Conservation (phyloP, 1,140 invertebrate species). For the Pomacea maculata region DNA sequence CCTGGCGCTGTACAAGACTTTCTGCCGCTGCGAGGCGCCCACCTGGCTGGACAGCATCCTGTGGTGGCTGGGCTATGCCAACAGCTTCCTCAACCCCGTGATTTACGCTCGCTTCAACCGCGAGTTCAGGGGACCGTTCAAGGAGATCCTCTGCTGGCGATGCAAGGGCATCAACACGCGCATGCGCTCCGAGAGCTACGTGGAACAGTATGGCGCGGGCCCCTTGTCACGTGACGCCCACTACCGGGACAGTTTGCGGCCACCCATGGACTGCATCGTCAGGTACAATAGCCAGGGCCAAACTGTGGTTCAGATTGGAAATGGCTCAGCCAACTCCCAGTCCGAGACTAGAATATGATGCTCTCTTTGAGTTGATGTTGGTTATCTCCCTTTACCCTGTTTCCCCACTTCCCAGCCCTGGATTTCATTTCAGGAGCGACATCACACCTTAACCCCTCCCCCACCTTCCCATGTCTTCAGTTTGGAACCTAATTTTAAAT, state of each 20-base stretch:
- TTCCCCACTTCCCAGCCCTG: background rate
- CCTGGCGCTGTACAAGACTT: slow-evolving; percentile 55
- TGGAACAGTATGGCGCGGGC: slow-evolving; percentile 63
- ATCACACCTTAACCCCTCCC: slow-evolving; percentile 3
- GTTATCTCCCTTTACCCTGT: background rate
- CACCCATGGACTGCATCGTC: slow-evolving; percentile 54
- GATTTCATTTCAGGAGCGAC: slow-evolving; percentile 11
- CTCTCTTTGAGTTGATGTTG: slow-evolving; percentile 7
- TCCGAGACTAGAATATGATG: slow-evolving; percentile 37
- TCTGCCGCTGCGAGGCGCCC: slow-evolving; percentile 54
- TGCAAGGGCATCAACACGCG: slow-evolving; percentile 66
- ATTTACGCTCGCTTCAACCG: slow-evolving; percentile 70
- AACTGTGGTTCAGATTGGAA: slow-evolving; percentile 56
- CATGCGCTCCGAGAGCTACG: slow-evolving; percentile 67
- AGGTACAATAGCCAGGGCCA: slow-evolving; percentile 61
- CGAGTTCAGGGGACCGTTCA: slow-evolving; percentile 69
- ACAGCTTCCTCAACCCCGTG: slow-evolving; percentile 69
- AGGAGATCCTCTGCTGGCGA: slow-evolving; percentile 68
- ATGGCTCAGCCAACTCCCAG: slow-evolving; percentile 48
- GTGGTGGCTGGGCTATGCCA: slow-evolving; percentile 68
- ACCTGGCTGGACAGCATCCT: slow-evolving; percentile 62
- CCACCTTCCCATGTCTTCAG: background rate
- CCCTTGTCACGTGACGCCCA: slow-evolving; percentile 30
- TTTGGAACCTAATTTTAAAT: background rate
- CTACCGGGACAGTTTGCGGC: slow-evolving; percentile 51